A percentile compares a stretch with the other conserved stretches of the same genome.
phyloP scores from a whole-genome alignment of 2,888 invertebrate species.

The Callyntrura guangdongensis region DNA sequence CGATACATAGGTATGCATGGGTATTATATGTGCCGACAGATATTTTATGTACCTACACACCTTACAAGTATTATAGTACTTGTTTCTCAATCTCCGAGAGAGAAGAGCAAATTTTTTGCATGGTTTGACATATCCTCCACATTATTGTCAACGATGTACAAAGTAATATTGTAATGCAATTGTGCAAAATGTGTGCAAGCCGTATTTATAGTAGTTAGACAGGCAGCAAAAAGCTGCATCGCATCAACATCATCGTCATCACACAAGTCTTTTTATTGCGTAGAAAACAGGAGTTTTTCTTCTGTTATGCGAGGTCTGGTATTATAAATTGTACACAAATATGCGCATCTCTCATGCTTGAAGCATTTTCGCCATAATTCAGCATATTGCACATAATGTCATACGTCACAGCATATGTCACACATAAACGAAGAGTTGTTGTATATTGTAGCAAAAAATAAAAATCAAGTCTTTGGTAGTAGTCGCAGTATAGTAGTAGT shows the following conservation, averaged over 20 bases:
- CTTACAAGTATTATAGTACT: too few relatives aligned
- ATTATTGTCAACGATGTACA: not conserved
- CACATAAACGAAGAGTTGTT: not conserved
- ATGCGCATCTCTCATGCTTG: not conserved
- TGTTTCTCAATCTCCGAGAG: not conserved
- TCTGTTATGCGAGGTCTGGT: constrained; percentile 56
- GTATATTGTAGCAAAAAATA: not conserved
- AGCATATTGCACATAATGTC: not conserved
- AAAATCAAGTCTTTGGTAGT: not conserved
- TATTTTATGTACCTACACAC: too few relatives aligned
- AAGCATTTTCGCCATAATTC: not conserved
- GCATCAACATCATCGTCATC: not conserved
- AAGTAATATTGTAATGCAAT: too few relatives aligned
- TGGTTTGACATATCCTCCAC: not conserved
- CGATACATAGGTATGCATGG: too few relatives aligned
- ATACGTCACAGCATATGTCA: too few relatives aligned
- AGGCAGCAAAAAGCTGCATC: not conserved
- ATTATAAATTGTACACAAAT: not conserved
- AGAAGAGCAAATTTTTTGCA: not conserved
- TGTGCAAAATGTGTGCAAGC: too few relatives aligned
- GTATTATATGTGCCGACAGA: too few relatives aligned
- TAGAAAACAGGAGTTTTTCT: constrained; percentile 9
- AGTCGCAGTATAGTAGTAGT: too few relatives aligned
- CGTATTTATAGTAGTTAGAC: not conserved
- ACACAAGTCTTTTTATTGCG: not conserved